phyloP scores from a whole-genome alignment of 2,888 invertebrate species.

The Bombyx huttoni region DNA sequence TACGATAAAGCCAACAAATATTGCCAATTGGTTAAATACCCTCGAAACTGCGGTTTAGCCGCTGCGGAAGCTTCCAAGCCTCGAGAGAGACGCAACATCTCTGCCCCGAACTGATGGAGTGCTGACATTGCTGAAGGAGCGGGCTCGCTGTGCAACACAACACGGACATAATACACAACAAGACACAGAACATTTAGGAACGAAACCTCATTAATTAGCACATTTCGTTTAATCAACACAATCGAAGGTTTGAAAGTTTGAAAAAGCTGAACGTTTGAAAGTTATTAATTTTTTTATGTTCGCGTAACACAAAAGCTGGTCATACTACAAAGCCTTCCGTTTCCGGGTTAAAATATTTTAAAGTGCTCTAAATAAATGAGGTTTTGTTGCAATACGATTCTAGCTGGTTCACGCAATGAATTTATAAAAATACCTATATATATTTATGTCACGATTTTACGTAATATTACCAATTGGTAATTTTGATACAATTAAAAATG shows the following conservation, averaged over 20 bases:
- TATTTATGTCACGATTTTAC: too few relatives aligned
- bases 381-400: too few relatives aligned
- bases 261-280: background rate
- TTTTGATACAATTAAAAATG: too few relatives aligned
- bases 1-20: constrained; percentile 27
- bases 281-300: too few relatives aligned
- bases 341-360: too few relatives aligned
- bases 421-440: too few relatives aligned
- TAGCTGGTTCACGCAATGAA: too few relatives aligned
- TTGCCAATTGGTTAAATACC: constrained; percentile 57
- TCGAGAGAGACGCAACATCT: constrained; percentile 87
- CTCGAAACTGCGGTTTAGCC: constrained; percentile 58
- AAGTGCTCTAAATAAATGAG: too few relatives aligned
- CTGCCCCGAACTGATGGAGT: constrained; percentile 87
- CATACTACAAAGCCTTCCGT: too few relatives aligned
- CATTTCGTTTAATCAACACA: background rate
- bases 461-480: too few relatives aligned
- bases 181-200: constrained; percentile 17
- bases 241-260: background rate
- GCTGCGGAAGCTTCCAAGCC: constrained; percentile 81
- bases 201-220: background rate
- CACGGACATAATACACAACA: constrained; percentile 46
- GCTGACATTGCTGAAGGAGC: constrained; percentile 88
- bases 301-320: too few relatives aligned
- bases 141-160: constrained; percentile 77